A percentile compares a stretch with the other conserved stretches of the same genome.
These are phyloP conservation scores for Aphelocoma californica DNA, from an alignment of 2,797 vertebrate genomes.

Conservation along the genomic window DNA sequence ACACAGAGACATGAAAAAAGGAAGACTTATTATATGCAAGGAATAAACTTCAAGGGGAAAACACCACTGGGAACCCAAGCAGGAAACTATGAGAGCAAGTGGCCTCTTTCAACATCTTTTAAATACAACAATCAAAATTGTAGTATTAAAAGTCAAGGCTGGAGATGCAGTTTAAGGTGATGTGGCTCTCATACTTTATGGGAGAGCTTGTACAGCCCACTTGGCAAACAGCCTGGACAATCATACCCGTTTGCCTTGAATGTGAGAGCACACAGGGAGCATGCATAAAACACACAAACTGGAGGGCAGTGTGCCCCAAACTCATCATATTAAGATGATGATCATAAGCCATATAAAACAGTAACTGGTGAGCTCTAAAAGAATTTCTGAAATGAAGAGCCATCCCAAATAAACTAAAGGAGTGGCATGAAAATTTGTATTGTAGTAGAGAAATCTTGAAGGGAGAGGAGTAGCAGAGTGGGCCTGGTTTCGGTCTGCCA, in stretches of 20 bases:
- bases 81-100: neutral
- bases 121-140: neutral
- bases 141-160: neutral
- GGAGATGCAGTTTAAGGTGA: neutral
- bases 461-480: neutral
- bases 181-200: neutral
- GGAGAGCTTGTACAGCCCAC: neutral
- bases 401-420: neutral
- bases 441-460: neutral
- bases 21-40: neutral
- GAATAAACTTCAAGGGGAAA: neutral
- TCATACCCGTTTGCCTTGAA: neutral
- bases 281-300: neutral
- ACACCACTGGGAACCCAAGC: neutral
- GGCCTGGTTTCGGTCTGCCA: neutral
- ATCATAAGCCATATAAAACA: neutral
- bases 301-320: neutral
- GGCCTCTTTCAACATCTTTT: neutral
- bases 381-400: neutral
- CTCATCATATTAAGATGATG: neutral
- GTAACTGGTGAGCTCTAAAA: neutral
- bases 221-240: neutral
- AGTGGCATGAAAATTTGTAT: neutral
- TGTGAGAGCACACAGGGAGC: neutral
- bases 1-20: neutral